A percentile compares a stretch with the other conserved stretches of the same genome.
Conservation (phyloP, 2,888 invertebrate genomes). For the Corythucha ciliata region DNA sequence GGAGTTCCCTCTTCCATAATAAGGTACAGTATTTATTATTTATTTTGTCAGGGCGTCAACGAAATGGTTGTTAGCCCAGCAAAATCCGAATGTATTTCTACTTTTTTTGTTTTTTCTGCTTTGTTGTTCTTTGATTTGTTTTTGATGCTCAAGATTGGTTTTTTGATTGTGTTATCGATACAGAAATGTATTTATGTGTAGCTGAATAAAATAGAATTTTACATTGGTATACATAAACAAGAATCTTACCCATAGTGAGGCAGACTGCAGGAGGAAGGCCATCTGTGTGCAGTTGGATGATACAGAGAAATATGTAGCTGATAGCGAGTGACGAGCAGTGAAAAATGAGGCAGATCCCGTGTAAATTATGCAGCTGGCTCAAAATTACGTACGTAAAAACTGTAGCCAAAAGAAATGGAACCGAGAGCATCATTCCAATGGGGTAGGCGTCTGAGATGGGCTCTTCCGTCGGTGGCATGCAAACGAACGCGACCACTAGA, state of each 20-base stretch:
- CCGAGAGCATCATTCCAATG: slow-evolving; percentile 18
- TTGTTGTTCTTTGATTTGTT: no score
- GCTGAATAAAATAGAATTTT: no score
- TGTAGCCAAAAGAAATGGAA: slow-evolving; percentile 20
- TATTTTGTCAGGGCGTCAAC: no score
- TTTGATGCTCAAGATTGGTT: no score
- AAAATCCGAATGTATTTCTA: no score
- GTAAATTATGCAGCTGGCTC: slow-evolving; percentile 11
- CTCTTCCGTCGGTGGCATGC: background rate
- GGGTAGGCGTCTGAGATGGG: slow-evolving; percentile 7
- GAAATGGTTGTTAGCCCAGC: no score
- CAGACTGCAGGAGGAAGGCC: background rate
- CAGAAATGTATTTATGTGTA: no score
- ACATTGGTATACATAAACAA: no score
- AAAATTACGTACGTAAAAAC: slow-evolving; percentile 12
- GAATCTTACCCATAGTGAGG: slow-evolving; percentile 11
- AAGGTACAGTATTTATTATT: no score
- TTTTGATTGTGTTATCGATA: no score
- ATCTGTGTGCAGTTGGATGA: slow-evolving; percentile 9
- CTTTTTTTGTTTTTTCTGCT: no score
- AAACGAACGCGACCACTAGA: background rate
- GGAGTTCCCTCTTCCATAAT: no score
- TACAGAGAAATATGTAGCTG: slow-evolving; percentile 15
- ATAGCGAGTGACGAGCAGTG: slow-evolving; percentile 9
- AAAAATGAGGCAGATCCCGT: slow-evolving; percentile 17